Evolutionary conservation across 1,140 invertebrate genomes (phyloP), one percentile per base, ranked within the genome.

Genomic region (Maconellicoccus hirsutus): DNA sequence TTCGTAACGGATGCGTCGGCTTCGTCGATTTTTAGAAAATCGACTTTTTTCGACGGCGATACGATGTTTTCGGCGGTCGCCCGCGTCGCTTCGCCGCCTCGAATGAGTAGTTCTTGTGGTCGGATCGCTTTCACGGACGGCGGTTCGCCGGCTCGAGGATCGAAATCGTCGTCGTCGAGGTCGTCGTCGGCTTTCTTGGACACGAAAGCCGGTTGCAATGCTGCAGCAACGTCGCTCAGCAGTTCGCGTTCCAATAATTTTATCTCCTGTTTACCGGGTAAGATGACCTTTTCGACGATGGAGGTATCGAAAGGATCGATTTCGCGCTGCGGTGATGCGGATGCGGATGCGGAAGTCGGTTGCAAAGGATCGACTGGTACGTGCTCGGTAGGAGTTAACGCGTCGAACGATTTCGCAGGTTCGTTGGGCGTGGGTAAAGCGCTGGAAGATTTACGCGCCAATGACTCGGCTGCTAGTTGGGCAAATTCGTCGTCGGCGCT

Each of bases 251-350:
- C 42, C n/a, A 52, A 16, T 14, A 52, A 16, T 16, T 52, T 52
- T 14, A 52, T 52, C n/a, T 72, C 76, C 74, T 61, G 69, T 71
- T 69, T 52, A 3, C 42, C 42, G 10, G 78, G 86, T 78, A 89
- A 88, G 0, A 94, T 88, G 25, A 93, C 85, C 75, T 89, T 89
- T 71, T 93, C 91, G 27, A 91, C 91, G 73, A 86, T 90, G 0
- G 90, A 89, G 14, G 92, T 94, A 76, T 94, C 92, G 77, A 94
- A 94, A 0, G 89, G 89, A 82, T 92, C 90, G 38, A 85, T 83
- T 72, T 87, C 87, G 75, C 87, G 38, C 23, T 38, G 33, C 16
- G 4, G 7, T 6, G n/a, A 19, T 61, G n/a, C 59, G 19, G 21
- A 16, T 19, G 3, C 16, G 52, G 52, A 6, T 16, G 52, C 3